Evolutionary conservation across 1,140 invertebrate genomes (phyloP).

Genomic region (Drosophila orena): DNA sequence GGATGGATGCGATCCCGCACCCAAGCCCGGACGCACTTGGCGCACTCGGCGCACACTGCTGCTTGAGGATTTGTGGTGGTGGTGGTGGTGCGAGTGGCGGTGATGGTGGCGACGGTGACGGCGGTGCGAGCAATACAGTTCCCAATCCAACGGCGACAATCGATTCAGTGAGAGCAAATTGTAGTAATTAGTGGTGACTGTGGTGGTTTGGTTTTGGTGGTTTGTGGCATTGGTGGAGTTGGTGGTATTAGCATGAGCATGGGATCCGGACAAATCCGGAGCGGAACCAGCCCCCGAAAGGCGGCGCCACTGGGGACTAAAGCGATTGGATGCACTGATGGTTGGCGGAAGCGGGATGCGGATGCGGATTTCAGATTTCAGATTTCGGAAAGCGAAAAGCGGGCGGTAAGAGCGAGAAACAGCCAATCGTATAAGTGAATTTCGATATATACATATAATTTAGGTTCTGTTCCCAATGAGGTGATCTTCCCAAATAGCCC

Average conservation of each 20-base stretch:
- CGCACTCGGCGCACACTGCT: slow-evolving; percentile 68
- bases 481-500: slow-evolving; percentile 4
- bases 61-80: slow-evolving; percentile 52
- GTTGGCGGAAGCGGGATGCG: slow-evolving; percentile 26
- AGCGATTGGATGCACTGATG: slow-evolving; percentile 73
- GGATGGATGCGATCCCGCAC: slow-evolving; percentile 11
- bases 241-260: slow-evolving; percentile 52
- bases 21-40: slow-evolving; percentile 36
- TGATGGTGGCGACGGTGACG: slow-evolving; percentile 68
- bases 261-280: slow-evolving; percentile 79
- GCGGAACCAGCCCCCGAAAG: slow-evolving; percentile 84
- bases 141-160: slow-evolving; percentile 51
- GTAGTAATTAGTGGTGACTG: slow-evolving; percentile 59
- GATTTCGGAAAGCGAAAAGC: slow-evolving; percentile 16
- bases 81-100: slow-evolving; percentile 54
- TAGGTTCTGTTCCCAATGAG: slow-evolving; percentile 11
- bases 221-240: slow-evolving; percentile 10
- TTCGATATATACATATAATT: slow-evolving; percentile 9
- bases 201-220: slow-evolving; percentile 13
- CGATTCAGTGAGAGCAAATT: slow-evolving; percentile 75
- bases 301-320: slow-evolving; percentile 75
- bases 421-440: slow-evolving; percentile 38
- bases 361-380: slow-evolving; percentile 23
- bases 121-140: slow-evolving; percentile 59
- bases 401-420: slow-evolving; percentile 38